Evolutionary conservation across 2,797 vertebrate genomes (phyloP).

Genomic region (Pampus argenteus): DNA sequence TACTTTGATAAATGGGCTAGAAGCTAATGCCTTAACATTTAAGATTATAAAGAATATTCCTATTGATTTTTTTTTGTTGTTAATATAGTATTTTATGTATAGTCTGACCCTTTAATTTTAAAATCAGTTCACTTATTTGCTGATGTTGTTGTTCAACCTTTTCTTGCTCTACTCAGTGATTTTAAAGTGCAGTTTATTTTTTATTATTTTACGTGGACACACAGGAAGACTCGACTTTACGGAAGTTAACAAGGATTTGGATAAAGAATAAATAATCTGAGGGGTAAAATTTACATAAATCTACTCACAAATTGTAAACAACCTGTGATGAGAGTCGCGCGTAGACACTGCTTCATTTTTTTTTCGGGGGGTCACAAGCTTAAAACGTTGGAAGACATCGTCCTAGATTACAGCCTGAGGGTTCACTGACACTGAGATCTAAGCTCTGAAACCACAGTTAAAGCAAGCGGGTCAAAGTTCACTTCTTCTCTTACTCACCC

Average conservation of each 20-base stretch:
- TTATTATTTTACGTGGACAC: not conserved
- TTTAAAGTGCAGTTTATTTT: not conserved
- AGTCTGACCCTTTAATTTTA: not conserved
- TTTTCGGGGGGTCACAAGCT: not conserved
- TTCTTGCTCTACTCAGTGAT: not conserved
- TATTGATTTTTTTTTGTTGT: too few relatives aligned
- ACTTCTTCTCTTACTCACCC: slow-evolving; percentile 87
- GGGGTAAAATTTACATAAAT: not conserved
- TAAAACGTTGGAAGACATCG: not conserved
- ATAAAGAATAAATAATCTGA: not conserved
- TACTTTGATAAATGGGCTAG: not conserved
- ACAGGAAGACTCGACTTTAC: not conserved
- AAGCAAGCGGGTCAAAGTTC: slow-evolving; percentile 60
- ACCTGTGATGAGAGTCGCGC: not conserved
- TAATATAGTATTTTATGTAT: not conserved
- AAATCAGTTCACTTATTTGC: not conserved
- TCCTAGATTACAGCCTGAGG: slow-evolving; percentile 34
- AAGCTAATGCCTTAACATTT: not conserved
- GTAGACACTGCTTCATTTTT: not conserved
- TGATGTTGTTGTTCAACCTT: not conserved
- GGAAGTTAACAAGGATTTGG: not conserved
- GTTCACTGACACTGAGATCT: slow-evolving; percentile 33
- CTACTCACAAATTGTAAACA: not conserved
- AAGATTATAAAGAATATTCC: not conserved
- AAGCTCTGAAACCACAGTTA: slow-evolving; percentile 25